Conservation (phyloP, 1,140 invertebrate genomes). For the Epicauta chinensis region DNA sequence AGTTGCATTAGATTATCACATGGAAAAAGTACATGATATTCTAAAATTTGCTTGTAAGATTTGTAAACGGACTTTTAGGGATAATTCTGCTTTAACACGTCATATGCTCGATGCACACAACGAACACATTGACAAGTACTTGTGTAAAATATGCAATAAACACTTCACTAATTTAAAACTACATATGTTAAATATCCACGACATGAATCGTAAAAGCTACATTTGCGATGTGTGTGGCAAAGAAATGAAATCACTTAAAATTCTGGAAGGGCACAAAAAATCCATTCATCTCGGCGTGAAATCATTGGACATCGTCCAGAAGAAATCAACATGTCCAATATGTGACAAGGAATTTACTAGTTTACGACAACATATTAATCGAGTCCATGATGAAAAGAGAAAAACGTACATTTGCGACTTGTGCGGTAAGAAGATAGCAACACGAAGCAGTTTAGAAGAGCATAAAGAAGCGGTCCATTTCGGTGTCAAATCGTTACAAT, state of each 20-base stretch:
- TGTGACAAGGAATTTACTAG: too few relatives aligned
- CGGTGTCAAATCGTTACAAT: slow-evolving; percentile 34
- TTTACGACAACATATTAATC: too few relatives aligned
- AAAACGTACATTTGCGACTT: slow-evolving; percentile 53
- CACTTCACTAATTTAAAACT: slow-evolving; percentile 34
- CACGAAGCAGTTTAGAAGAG: slow-evolving; percentile 59
- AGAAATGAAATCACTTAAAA: slow-evolving; percentile 28
- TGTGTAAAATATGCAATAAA: too few relatives aligned
- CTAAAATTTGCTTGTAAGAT: slow-evolving; percentile 44
- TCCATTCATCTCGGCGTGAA: slow-evolving; percentile 47
- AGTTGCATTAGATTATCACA: slow-evolving; percentile 30
- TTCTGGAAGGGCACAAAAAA: slow-evolving; percentile 30
- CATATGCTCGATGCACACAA: slow-evolving; percentile 27
- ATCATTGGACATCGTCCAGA: slow-evolving; percentile 77
- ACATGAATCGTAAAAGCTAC: slow-evolving; percentile 21
- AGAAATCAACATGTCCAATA: too few relatives aligned
- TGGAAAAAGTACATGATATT: slow-evolving; percentile 27
- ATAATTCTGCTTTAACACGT: slow-evolving; percentile 27
- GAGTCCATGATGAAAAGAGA: too few relatives aligned
- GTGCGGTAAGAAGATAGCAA: slow-evolving; percentile 70
- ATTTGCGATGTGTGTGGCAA: slow-evolving; percentile 34
- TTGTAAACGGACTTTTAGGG: slow-evolving; percentile 42
- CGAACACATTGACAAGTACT: not conserved
- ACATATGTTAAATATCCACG: slow-evolving; percentile 26
- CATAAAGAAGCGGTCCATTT: slow-evolving; percentile 53